Conservation (phyloP, 2,797 vertebrate species). For the Lagodon rhomboides region DNA sequence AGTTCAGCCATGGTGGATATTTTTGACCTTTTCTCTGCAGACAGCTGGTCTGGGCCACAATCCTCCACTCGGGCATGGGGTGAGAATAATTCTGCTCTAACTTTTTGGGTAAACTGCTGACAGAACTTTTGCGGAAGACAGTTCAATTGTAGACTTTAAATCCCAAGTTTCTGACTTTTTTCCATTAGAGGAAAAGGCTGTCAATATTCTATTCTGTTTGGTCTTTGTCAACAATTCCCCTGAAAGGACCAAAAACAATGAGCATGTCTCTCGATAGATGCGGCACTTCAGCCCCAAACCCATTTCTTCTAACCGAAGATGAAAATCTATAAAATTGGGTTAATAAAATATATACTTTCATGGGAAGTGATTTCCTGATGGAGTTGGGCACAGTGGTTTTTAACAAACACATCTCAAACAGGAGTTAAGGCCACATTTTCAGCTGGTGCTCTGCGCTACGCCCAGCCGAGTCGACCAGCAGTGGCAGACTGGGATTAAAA, state of each 20-base stretch:
- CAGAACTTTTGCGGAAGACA: background rate
- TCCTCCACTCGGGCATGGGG: background rate
- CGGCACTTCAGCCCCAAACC: background rate
- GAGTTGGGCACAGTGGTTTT: background rate
- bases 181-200: background rate
- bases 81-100: constrained; percentile 1
- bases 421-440: background rate
- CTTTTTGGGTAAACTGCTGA: background rate
- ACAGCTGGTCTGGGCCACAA: background rate
- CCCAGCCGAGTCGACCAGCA: too few relatives aligned
- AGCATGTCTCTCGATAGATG: background rate
- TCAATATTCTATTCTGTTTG: background rate
- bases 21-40: constrained; percentile 20
- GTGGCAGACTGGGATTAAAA: too few relatives aligned
- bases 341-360: background rate
- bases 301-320: background rate
- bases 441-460: background rate
- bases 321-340: background rate
- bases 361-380: background rate
- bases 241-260: constrained; percentile 7
- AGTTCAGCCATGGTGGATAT: constrained; percentile 22
- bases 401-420: background rate
- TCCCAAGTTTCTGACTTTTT: background rate
- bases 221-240: background rate
- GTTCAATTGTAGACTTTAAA: constrained; percentile 3